Evolutionary conservation across 2,113 vertebrate species (phyloP).

Genomic region (Nothocercus julius): DNA sequence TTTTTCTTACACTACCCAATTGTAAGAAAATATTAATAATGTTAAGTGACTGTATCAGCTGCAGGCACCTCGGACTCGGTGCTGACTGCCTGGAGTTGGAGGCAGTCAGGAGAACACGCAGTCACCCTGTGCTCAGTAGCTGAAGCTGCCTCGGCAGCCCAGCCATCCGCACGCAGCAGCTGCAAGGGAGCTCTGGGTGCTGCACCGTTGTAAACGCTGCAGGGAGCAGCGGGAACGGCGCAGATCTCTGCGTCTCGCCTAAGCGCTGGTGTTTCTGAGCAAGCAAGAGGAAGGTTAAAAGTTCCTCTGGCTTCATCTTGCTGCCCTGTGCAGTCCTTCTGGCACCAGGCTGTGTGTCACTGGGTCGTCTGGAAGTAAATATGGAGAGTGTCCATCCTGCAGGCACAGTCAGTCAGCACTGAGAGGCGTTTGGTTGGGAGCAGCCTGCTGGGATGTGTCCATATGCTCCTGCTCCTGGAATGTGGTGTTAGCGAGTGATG

Average conservation of each 20-base stretch:
- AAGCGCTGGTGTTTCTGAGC: background rate
- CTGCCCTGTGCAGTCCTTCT: background rate
- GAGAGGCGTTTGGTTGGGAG: background rate
- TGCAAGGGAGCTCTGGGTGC: background rate
- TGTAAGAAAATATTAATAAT: background rate
- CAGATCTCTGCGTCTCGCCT: background rate
- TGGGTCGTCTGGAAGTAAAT: background rate
- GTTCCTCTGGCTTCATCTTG: background rate
- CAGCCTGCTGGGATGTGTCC: background rate
- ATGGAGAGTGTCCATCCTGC: background rate
- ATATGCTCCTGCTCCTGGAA: background rate
- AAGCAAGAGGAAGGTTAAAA: background rate
- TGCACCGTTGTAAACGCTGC: background rate
- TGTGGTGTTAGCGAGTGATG: background rate
- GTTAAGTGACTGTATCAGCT: background rate
- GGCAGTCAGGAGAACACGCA: background rate
- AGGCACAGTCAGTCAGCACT: background rate
- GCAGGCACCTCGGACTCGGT: background rate
- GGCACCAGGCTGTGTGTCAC: background rate
- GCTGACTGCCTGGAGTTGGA: background rate
- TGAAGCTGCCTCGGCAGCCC: background rate
- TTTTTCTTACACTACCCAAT: background rate
- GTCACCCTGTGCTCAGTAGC: background rate
- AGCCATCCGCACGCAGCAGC: constrained; percentile 8
- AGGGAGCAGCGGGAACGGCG: background rate